phyloP scores from a whole-genome alignment of 1,140 invertebrate genomes.

The Brachionus koreanus region DNA sequence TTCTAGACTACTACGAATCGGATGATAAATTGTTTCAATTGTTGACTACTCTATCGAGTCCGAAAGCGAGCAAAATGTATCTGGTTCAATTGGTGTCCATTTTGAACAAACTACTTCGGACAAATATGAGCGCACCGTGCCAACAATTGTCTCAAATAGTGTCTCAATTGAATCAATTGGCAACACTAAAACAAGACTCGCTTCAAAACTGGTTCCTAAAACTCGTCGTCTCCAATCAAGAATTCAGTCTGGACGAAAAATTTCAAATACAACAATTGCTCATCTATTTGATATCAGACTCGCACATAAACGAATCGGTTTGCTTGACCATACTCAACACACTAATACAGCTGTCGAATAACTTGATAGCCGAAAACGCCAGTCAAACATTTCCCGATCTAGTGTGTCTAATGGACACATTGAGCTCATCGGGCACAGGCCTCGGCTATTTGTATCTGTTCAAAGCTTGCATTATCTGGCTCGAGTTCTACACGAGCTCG shows the following conservation, averaged over 20 bases:
- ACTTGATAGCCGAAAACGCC: neutral
- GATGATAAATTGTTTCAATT: neutral
- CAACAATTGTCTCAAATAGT: neutral
- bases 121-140: neutral
- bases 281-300: neutral
- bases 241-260: slow-evolving; percentile 13
- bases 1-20: neutral
- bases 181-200: neutral
- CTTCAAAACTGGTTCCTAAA: neutral
- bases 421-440: slow-evolving; percentile 5
- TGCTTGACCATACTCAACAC: neutral
- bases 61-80: neutral
- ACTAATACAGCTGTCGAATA: neutral
- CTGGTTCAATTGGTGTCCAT: neutral
- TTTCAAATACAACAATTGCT: slow-evolving; percentile 30
- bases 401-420: neutral
- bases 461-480: slow-evolving; percentile 26
- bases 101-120: neutral
- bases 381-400: neutral
- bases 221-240: neutral
- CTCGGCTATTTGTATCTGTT: slow-evolving; percentile 28
- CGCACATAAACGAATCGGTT: neutral
- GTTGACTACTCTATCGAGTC: neutral
- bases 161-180: neutral
- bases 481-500: neutral